These are phyloP conservation scores for Leptarthrus brevirostris DNA, from an alignment of 2,888 invertebrate species.

Conservation along the genomic window DNA sequence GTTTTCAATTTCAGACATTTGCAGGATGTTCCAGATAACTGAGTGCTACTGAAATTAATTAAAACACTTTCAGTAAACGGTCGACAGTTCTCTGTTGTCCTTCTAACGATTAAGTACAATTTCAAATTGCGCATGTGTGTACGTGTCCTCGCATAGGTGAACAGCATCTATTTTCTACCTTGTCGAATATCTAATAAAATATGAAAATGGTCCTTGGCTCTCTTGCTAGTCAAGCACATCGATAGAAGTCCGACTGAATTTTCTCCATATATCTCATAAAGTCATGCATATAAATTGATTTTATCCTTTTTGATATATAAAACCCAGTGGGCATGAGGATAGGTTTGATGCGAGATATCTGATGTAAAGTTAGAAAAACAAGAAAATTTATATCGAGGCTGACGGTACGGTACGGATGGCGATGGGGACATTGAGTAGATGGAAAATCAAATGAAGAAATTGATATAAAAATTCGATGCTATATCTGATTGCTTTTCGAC, in stretches of 20 bases:
- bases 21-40: slow-evolving; percentile 37
- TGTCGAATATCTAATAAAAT: slow-evolving; percentile 34
- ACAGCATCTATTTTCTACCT: slow-evolving; percentile 28
- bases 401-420: slow-evolving; percentile 23
- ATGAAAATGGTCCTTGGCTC: slow-evolving; percentile 41
- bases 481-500: slow-evolving; percentile 37
- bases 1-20: slow-evolving; percentile 42
- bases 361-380: slow-evolving; percentile 31
- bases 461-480: slow-evolving; percentile 46
- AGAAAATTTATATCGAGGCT: slow-evolving; percentile 34
- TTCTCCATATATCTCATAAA: slow-evolving; percentile 40
- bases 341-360: slow-evolving; percentile 17
- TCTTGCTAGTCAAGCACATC: slow-evolving; percentile 14
- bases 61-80: slow-evolving; percentile 31
- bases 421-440: slow-evolving; percentile 18
- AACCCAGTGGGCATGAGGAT: slow-evolving; percentile 34
- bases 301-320: slow-evolving; percentile 43
- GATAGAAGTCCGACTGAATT: slow-evolving; percentile 28
- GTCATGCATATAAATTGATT: slow-evolving; percentile 47
- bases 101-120: slow-evolving; percentile 6
- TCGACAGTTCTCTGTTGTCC: background rate
- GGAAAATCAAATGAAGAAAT: slow-evolving; percentile 38
- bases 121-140: slow-evolving; percentile 1
- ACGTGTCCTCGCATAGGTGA: background rate
- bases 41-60: slow-evolving; percentile 35